phyloP scores from a whole-genome alignment of 2,113 vertebrate species.

The Nothoprocta perdicaria region DNA sequence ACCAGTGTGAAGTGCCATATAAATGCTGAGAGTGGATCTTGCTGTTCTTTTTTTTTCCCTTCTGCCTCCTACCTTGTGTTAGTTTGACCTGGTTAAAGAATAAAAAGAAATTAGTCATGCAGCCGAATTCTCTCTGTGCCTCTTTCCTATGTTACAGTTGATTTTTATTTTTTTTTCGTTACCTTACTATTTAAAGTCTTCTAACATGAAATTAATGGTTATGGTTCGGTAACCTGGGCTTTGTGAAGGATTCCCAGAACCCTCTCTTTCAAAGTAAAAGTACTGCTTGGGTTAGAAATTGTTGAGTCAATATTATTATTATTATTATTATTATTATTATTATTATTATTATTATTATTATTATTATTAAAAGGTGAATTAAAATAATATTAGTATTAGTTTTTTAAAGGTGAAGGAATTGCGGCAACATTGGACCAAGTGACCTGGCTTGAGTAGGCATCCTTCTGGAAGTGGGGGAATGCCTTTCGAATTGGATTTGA shows the following conservation, averaged over 20 bases:
- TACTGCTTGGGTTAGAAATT: background rate
- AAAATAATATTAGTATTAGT: no score
- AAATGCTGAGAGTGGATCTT: background rate
- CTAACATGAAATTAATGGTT: background rate
- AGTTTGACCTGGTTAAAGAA: slow-evolving; percentile 34
- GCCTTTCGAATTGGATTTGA: background rate
- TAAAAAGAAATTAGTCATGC: background rate
- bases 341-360: background rate
- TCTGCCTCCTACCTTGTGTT: background rate
- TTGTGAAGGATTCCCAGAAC: background rate
- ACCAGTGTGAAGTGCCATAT: background rate
- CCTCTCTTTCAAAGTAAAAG: background rate
- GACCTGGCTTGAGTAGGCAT: background rate
- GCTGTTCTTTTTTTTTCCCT: background rate
- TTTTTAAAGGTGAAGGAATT: background rate
- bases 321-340: background rate
- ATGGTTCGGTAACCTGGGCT: background rate
- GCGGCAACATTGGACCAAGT: background rate
- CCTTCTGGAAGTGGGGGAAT: background rate
- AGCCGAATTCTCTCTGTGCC: background rate
- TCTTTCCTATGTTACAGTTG: background rate
- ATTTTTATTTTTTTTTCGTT: background rate
- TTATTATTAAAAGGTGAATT: no score
- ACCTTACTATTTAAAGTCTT: background rate
- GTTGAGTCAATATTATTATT: background rate